phyloP scores from a whole-genome alignment of 2,797 vertebrate species.

The Danio jaintianensis region DNA sequence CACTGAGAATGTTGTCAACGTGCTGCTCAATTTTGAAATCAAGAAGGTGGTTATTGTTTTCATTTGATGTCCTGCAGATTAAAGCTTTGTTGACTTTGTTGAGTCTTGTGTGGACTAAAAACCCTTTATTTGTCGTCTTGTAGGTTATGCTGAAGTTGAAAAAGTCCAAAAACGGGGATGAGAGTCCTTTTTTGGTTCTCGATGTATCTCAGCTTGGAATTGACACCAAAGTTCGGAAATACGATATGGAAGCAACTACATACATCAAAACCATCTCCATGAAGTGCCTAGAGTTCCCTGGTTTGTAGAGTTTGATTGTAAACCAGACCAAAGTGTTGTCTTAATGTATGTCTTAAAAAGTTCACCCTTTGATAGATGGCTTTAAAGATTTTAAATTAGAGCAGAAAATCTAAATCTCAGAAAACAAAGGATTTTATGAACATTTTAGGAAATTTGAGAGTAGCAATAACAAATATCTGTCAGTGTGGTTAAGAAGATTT shows the following conservation, averaged over 20 bases:
- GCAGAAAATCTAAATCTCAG: no score
- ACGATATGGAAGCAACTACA: conserved; percentile 82
- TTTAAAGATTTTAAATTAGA: no score
- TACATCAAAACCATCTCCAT: conserved; percentile 88
- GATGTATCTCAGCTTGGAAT: conserved; percentile 86
- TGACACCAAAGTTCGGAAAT: conserved; percentile 82
- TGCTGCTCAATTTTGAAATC: conserved; percentile 92
- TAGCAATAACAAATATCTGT: no score
- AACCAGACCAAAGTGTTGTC: no score
- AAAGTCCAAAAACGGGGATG: conserved; percentile 75
- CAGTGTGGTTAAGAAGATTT: no score
- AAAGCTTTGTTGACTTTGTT: background rate
- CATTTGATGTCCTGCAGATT: background rate
- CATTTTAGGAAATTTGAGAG: no score
- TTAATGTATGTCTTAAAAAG: no score
- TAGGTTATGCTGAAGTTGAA: conserved; percentile 87
- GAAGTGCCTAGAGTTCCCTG: conserved; percentile 87
- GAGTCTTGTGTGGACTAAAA: background rate
- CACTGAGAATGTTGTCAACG: conserved; percentile 77
- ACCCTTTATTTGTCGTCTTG: conserved; percentile 17
- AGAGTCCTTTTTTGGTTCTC: conserved; percentile 82
- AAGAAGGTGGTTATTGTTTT: conserved; percentile 81
- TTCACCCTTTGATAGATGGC: no score
- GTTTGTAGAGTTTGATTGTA: conserved; percentile 71
- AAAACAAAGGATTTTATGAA: no score